These are phyloP conservation scores for Heliconius hewitsoni DNA, from an alignment of 1,140 invertebrate genomes.

Conservation along the genomic window DNA sequence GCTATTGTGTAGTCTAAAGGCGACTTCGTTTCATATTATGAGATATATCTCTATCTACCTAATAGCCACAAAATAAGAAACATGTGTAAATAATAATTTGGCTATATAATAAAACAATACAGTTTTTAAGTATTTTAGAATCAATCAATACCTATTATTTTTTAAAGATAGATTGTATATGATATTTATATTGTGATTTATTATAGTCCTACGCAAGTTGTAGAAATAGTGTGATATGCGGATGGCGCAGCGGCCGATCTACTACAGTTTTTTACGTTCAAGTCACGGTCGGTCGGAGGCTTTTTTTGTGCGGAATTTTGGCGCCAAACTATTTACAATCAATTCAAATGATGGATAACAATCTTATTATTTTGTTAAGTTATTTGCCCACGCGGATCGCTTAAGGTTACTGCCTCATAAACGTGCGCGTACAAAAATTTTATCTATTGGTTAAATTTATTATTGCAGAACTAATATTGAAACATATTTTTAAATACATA, in stretches of 20 bases:
- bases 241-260: slow-evolving; percentile 23
- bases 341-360: slow-evolving; percentile 47
- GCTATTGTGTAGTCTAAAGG: no score
- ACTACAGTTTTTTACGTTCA: slow-evolving; percentile 38
- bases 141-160: neutral
- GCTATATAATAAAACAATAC: neutral
- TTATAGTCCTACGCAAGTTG: neutral
- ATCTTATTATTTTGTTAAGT: slow-evolving; percentile 34
- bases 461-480: neutral
- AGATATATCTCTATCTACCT: no score
- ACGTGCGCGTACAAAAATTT: neutral
- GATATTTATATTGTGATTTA: neutral
- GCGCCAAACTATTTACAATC: slow-evolving; percentile 68
- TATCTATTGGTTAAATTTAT: neutral
- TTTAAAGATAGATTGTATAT: neutral
- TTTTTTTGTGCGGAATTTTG: slow-evolving; percentile 75
- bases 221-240: slow-evolving; percentile 20
- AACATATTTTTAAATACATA: neutral
- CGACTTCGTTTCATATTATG: no score
- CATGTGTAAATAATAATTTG: no score
- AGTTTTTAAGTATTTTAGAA: neutral
- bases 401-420: slow-evolving; percentile 37
- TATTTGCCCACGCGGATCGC: slow-evolving; percentile 31
- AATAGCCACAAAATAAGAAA: no score
- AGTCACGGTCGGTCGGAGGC: slow-evolving; percentile 71